Percentiles rank a stretch among this genome's conserved stretches.
These are phyloP conservation scores for Chrysocyon brachyurus DNA, from an alignment of 2,797 vertebrate genomes.

Conservation along the genomic window DNA sequence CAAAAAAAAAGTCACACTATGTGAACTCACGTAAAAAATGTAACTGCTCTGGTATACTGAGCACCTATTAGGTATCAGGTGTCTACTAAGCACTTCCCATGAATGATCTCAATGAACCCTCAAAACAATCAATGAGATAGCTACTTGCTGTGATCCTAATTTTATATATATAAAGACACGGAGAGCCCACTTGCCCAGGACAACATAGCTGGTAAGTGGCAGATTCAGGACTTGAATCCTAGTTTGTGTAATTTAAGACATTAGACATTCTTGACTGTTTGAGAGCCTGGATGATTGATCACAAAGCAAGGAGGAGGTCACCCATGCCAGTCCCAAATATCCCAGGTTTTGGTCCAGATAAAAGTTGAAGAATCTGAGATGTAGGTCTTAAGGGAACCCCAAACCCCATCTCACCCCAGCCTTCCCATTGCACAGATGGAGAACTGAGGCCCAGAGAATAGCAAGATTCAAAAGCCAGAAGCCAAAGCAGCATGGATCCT, in stretches of 20 bases:
- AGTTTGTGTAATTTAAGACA: background rate
- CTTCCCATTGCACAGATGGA: background rate
- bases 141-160: background rate
- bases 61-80: background rate
- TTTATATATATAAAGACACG: background rate
- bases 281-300: background rate
- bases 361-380: background rate
- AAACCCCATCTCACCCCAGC: background rate
- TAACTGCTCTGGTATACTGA: background rate
- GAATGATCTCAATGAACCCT: background rate
- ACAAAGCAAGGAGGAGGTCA: background rate
- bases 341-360: background rate
- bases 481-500: background rate
- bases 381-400: background rate
- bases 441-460: background rate
- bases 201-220: background rate
- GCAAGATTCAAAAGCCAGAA: background rate
- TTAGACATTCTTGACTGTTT: background rate
- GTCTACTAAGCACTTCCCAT: background rate
- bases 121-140: background rate
- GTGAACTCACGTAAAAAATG: background rate
- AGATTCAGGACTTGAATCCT: background rate
- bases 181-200: background rate
- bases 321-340: background rate
- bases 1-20: background rate